Base-by-base conservation (phyloP, 2,888 invertebrate species). In the Heliconius erato region DNA sequence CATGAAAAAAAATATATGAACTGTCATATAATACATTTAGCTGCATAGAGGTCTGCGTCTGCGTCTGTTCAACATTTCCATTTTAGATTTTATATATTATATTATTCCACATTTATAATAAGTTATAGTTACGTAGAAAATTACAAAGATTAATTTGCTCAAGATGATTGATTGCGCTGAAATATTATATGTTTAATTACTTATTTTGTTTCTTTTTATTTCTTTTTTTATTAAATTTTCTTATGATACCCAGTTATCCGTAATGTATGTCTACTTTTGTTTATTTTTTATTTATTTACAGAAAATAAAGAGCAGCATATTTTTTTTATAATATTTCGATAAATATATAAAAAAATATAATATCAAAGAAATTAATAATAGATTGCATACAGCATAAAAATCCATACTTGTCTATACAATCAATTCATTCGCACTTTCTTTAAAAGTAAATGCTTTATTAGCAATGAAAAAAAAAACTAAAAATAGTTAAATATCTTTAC, bases 41-140 rank as follows among this genome's bases (percentile, higher is more conserved):
- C 77, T 71, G 40, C 81, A 81, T 82, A 83, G 16, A 44, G 68
- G 80, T 83, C 90, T 94, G 93, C 93, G 80, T 83, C 90, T 94
- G 93, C 93, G 94, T 94, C 94, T 94, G 93, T 93, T 94, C 89
- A 92, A 94, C 94, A 94, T 94, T 95, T 94, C 94, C 94, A 94
- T 92, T 92, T 90, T 94, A 95, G 94, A 94, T 95, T 96, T 96
- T 96, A 95, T 96, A 95, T 95, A 94, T 92, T 90, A 91, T 93
- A 95, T 95, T 96, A 94, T 94, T 94, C 93, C 93, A 92, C 93
- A 92, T 92, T 94, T 94, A 94, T 94, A 93, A 93, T 94, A 94
- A 94, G 94, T 92, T 93, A 91, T 67, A 93, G 94, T 59, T 89
- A 89, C 92, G 91, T 90, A 90, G 88, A 91, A 92, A 92, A 93